A percentile compares a stretch with the other conserved stretches of the same genome.
These are phyloP conservation scores for Caranx ignobilis DNA, from an alignment of 2,113 vertebrate species.

Conservation along the genomic window DNA sequence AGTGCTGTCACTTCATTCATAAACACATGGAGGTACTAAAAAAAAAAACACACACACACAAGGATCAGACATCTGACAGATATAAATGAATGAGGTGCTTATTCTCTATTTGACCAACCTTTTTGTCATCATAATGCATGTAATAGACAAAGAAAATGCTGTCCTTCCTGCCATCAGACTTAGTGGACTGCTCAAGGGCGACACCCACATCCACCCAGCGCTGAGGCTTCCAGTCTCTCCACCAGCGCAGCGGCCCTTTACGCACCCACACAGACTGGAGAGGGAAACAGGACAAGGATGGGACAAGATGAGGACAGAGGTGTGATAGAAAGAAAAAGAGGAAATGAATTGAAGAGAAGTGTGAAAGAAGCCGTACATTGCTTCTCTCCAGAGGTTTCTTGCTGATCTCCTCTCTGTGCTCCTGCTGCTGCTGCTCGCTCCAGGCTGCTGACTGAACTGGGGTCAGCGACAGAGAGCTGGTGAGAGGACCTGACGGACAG, in stretches of 20 bases:
- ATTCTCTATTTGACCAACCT: slow-evolving; percentile 81
- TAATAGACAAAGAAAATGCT: slow-evolving; percentile 98
- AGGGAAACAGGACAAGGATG: background rate
- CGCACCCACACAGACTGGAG: slow-evolving; percentile 93
- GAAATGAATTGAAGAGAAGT: background rate
- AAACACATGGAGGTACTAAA: slow-evolving; percentile 91
- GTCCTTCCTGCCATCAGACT: slow-evolving; percentile 86
- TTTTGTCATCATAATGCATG: slow-evolving; percentile 92
- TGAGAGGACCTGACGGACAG: slow-evolving; percentile 83
- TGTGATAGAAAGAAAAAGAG: no score
- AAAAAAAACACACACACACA: background rate
- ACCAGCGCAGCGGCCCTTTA: slow-evolving; percentile 92
- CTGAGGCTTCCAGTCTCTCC: slow-evolving; percentile 94
- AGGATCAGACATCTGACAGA: no score
- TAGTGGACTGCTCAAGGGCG: slow-evolving; percentile 93
- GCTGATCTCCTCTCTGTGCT: slow-evolving; percentile 87
- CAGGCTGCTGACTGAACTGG: slow-evolving; percentile 90
- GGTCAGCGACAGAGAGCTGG: slow-evolving; percentile 90
- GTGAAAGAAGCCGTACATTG: slow-evolving; percentile 49
- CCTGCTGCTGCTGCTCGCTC: slow-evolving; percentile 89
- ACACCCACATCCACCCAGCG: slow-evolving; percentile 94
- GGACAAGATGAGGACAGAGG: background rate
- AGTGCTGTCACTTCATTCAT: slow-evolving; percentile 94
- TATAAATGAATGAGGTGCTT: no score
- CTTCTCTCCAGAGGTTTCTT: slow-evolving; percentile 91